Evolutionary conservation across 2,113 vertebrate genomes (phyloP).

Genomic region (Ondatra zibethicus): DNA sequence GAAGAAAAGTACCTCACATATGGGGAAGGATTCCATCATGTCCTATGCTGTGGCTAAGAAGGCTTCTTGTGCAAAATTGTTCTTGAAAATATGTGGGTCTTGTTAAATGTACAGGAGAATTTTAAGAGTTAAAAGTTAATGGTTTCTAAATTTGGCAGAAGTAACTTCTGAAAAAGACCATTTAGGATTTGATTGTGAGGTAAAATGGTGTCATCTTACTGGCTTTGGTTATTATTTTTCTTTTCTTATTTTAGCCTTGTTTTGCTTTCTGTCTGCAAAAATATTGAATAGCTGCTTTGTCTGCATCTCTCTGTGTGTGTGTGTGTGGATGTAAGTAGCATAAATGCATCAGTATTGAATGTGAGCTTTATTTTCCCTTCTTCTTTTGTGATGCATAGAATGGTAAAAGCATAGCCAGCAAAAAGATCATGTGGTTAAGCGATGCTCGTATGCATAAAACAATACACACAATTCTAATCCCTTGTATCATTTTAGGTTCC

Average conservation of each 20-base stretch:
- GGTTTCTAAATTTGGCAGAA: neutral
- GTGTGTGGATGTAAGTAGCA: neutral
- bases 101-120: neutral
- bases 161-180: neutral
- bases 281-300: neutral
- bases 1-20: neutral
- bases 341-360: neutral
- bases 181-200: neutral
- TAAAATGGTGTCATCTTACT: neutral
- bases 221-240: neutral
- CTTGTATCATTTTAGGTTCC: neutral
- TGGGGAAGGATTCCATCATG: neutral
- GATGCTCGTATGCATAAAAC: neutral
- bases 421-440: neutral
- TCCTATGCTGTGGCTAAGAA: neutral
- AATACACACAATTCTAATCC: neutral
- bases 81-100: neutral
- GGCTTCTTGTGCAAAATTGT: neutral
- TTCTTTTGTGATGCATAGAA: neutral
- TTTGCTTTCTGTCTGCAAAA: neutral
- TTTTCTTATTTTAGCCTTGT: neutral
- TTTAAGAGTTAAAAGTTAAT: constrained; percentile 11
- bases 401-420: neutral
- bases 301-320: neutral
- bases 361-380: neutral